Base-by-base conservation (phyloP, 2,888 invertebrate genomes). In the Perithous albicinctus region DNA sequence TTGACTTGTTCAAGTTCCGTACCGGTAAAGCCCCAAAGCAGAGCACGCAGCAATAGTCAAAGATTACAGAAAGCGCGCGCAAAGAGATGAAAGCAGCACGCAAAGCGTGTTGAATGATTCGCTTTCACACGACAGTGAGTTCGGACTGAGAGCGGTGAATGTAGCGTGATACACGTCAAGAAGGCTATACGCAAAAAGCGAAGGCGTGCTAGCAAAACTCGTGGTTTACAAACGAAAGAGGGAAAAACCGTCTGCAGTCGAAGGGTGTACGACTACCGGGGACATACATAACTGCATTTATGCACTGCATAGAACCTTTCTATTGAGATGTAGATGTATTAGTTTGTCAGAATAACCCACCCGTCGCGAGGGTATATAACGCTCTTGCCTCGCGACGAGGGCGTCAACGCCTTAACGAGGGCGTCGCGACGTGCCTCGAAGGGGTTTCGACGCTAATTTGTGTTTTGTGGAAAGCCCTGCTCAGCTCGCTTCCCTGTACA, bases 391-490 rank as follows among this genome's bases (percentile, higher is more conserved):
- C 77, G 77, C 80, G 74, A 82, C 85, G 82, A 80, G 85, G 85
- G 86, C 86, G 87, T 86, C 87, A 84, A 86, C 87, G 87, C 86
- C 86, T 89, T 88, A 89, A 89, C 86, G 87, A 88, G 88, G 84
- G 81, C 72, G 54, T 56, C 69, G 46, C 69, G 48, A 67, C 61
- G 41, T 72, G 35, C 54, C 48, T 66, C 51, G 78, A 64, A 20
- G 70, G 79, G 75, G 67, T 35, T 64, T 41, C 72, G 81, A 85
- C 86, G 87, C 87, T 89, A 90, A 89, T 89, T 89, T 88, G 86
- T 86, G 87, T 90, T 88, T 88, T 86, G 87, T 80, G 86, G 86
- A 88, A 84, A 85, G 82, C 81, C 80, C 77, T 82, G 70, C 83
- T 35, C 32, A 23, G 46, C 73, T 70, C 41, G 59, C 63, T 32